Base-by-base conservation (phyloP, 37 sponge, comb jelly and placozoan species). In the Chondrilla cf. caribensis region DNA sequence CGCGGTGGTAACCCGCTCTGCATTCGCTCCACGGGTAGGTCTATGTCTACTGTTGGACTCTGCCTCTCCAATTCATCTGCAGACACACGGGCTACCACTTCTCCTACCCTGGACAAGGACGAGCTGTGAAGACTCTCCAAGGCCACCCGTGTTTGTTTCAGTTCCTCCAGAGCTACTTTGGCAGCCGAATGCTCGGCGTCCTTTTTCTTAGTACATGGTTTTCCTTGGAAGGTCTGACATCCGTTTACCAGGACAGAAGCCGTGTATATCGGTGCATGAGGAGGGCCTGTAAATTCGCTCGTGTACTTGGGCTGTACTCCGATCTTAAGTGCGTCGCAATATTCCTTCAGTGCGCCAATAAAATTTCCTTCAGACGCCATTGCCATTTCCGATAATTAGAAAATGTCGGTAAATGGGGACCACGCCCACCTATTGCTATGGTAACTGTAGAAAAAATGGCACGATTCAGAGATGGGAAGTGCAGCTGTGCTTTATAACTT, bases 161-260 rank as follows among this genome's bases (percentile, higher is more conserved):
- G 42, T 18, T 4, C n/a, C 11, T 39, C 38, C 76, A 73, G 21
- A 43, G 76, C 76, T 42, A 24, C 44, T 22, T 39, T 14, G 43
- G 76, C 76, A 43, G 76, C 76, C n/a, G 76, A 73, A 22, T 73
- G 76, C 7, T 73, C 44, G 21, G 76, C 76, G 44, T 42, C 76
- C 21, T 15, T 73, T 9, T 9, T 40, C 42, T 4, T 37, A 3
- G 21, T n/a, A 17, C 76, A 41, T 6, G 76, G 44, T 39, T 73
- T 43, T 38, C 76, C 76, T 73, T 73, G 25, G 40, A 38, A 73
- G 18, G 1, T 19, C 43, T 21, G 25, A 2, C 41, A 32, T 19
- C 40, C 24, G 41, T n/a, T 2, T 7, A 39, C 40, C 9, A 39
- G 24, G 44, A 73, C 76, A 37, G 76, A 43, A 37, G 43, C 25